Percentiles rank a stretch among this genome's conserved stretches.
These are phyloP conservation scores for Apis florea DNA, from an alignment of 1,140 invertebrate species.

Conservation along the genomic window DNA sequence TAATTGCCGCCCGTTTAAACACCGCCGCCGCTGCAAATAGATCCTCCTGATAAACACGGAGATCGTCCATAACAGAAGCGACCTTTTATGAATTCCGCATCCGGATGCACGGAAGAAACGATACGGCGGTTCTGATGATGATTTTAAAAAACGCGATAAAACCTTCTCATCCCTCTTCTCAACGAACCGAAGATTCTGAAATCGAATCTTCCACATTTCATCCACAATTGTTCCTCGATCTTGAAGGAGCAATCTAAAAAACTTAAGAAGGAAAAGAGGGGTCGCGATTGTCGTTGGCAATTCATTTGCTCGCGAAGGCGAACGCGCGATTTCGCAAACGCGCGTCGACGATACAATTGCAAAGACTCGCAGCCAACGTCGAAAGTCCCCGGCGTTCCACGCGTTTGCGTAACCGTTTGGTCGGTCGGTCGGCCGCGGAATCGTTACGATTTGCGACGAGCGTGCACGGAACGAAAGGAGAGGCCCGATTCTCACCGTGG, in stretches of 20 bases:
- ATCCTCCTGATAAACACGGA: conserved; percentile 45
- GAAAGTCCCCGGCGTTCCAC: conserved; percentile 45
- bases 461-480: conserved; percentile 37
- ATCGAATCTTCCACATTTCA: too few species aligned
- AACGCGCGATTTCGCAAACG: conserved; percentile 20
- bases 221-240: too few species aligned
- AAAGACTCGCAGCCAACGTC: conserved; percentile 19
- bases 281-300: background rate
- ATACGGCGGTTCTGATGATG: too few species aligned
- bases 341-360: conserved; percentile 43
- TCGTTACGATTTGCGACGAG: conserved; percentile 44
- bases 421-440: conserved; percentile 23
- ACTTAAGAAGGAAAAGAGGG: too few species aligned
- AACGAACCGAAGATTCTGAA: too few species aligned
- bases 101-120: background rate
- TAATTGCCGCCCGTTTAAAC: conserved; percentile 70
- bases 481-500: conserved; percentile 23
- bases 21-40: conserved; percentile 55
- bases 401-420: conserved; percentile 40
- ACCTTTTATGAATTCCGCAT: background rate
- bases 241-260: too few species aligned
- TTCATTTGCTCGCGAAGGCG: conserved; percentile 28
- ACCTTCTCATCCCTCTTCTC: too few species aligned
- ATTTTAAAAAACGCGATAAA: too few species aligned
- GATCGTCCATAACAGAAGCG: background rate